A percentile compares a stretch with the other conserved stretches of the same genome.
Evolutionary conservation across 2,113 vertebrate species (phyloP).

Genomic region (Alosa alosa): DNA sequence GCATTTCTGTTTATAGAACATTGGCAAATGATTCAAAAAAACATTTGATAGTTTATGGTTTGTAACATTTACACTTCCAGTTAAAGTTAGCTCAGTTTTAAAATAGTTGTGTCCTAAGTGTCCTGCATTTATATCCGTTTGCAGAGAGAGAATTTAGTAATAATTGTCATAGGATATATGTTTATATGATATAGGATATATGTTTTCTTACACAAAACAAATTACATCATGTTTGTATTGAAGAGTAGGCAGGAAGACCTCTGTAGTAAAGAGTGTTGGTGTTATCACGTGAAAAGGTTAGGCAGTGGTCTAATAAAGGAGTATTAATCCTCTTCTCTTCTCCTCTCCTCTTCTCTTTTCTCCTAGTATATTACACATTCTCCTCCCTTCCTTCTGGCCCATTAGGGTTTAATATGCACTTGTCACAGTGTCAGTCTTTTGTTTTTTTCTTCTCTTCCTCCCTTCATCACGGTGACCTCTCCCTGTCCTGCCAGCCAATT

Average conservation of each 20-base stretch:
- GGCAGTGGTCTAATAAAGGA: no score
- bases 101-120: neutral
- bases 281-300: no score
- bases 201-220: no score
- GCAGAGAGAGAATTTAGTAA: no score
- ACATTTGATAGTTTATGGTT: neutral
- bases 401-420: conserved; percentile 1
- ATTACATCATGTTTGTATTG: no score
- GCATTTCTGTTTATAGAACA: no score
- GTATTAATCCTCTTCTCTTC: neutral
- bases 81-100: neutral
- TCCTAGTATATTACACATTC: conserved; percentile 19
- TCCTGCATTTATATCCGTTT: no score
- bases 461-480: neutral
- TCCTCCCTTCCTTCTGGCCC: neutral
- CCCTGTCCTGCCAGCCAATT: neutral
- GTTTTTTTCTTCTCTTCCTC: neutral
- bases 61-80: neutral
- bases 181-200: no score
- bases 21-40: no score
- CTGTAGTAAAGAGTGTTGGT: no score
- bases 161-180: no score
- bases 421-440: neutral
- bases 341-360: conserved; percentile 49
- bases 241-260: no score